These are phyloP conservation scores for Macrosteles quadrilineatus DNA, from an alignment of 1,140 invertebrate genomes.

Conservation along the genomic window DNA sequence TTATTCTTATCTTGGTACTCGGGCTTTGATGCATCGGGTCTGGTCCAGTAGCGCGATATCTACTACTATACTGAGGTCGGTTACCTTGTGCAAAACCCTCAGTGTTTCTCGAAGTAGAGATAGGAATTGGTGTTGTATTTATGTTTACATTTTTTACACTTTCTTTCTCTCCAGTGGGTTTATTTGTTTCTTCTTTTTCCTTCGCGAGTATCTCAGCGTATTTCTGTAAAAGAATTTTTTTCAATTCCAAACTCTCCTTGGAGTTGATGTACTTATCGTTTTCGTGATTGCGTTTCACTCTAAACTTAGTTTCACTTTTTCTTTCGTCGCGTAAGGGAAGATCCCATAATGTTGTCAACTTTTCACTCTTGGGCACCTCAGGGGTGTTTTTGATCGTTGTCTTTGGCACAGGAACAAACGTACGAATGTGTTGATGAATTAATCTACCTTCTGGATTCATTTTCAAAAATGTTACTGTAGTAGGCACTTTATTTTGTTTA, in stretches of 20 bases:
- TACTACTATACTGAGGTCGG: conserved; percentile 27
- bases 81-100: conserved; percentile 21
- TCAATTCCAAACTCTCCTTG: conserved; percentile 17
- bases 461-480: background rate
- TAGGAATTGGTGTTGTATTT: background rate
- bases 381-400: too few relatives aligned
- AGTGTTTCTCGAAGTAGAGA: conserved; percentile 10
- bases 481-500: too few relatives aligned
- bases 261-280: conserved; percentile 28
- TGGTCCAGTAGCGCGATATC: conserved; percentile 6
- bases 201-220: conserved; percentile 11
- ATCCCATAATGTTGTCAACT: too few relatives aligned
- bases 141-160: background rate
- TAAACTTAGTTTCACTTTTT: conserved; percentile 30
- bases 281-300: conserved; percentile 19
- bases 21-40: conserved; percentile 3
- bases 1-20: background rate
- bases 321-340: conserved; percentile 14
- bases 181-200: background rate
- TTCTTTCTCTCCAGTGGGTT: background rate
- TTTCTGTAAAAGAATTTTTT: conserved; percentile 13
- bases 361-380: too few relatives aligned
- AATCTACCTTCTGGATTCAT: conserved; percentile 16
- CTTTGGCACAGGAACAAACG: conserved; percentile 16
- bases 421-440: background rate